Conservation (phyloP, 1,140 invertebrate species). For the Eurosta solidaginis region DNA sequence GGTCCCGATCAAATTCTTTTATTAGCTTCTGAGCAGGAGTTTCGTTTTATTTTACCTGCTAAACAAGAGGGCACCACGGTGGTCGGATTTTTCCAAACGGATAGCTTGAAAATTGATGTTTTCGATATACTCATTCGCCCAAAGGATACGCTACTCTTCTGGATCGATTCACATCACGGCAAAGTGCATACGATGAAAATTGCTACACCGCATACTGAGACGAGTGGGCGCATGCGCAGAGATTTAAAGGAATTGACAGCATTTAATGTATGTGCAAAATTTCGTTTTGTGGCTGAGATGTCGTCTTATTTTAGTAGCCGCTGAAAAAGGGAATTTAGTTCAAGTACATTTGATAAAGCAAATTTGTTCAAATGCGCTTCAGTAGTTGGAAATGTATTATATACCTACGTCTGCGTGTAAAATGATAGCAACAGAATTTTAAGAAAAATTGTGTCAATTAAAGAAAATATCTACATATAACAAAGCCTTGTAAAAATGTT, state of each 20-base stretch:
- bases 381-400: too few relatives aligned
- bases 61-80: slow-evolving; percentile 63
- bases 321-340: background rate
- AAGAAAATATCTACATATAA: too few relatives aligned
- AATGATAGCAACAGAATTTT: too few relatives aligned
- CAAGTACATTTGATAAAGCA: background rate
- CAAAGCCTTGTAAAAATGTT: too few relatives aligned
- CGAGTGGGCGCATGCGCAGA: slow-evolving; percentile 39
- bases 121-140: slow-evolving; percentile 63
- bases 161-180: slow-evolving; percentile 64
- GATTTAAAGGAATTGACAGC: slow-evolving; percentile 55
- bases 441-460: too few relatives aligned
- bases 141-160: slow-evolving; percentile 62
- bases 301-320: background rate
- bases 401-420: too few relatives aligned
- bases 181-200: slow-evolving; percentile 59
- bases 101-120: slow-evolving; percentile 63
- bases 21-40: slow-evolving; percentile 68
- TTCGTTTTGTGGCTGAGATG: too few relatives aligned
- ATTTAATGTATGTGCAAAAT: slow-evolving; percentile 44
- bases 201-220: slow-evolving; percentile 48
- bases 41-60: slow-evolving; percentile 67
- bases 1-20: slow-evolving; percentile 64
- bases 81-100: slow-evolving; percentile 54
- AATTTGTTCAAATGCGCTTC: too few relatives aligned